A percentile compares a stretch with the other conserved stretches of the same genome.
phyloP scores from a whole-genome alignment of 64 coral and sea anemone genomes.

The Porites australiensis region DNA sequence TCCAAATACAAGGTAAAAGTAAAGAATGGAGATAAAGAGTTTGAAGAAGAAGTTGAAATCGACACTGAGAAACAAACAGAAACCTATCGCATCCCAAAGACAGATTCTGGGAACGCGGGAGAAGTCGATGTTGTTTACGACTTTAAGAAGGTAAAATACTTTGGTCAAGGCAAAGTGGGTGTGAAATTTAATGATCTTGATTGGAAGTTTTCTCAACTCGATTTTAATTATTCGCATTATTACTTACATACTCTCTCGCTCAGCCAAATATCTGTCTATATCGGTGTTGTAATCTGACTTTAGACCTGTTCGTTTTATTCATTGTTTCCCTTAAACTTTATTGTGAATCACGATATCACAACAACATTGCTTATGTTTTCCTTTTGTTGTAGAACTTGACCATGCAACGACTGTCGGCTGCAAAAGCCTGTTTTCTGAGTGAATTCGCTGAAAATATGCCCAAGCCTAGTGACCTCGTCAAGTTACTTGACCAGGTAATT shows the following conservation, averaged over 20 bases:
- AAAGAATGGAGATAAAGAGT: not conserved
- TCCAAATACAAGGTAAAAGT: not conserved
- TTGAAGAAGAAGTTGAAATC: not conserved
- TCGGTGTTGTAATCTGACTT: too few species aligned
- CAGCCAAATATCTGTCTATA: not conserved
- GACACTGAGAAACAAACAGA: too few species aligned
- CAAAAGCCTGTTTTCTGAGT: conserved; percentile 13
- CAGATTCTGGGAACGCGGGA: too few species aligned
- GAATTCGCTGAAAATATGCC: not conserved
- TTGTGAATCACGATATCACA: not conserved
- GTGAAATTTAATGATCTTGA: not conserved
- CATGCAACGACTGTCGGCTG: not conserved
- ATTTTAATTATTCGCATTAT: not conserved
- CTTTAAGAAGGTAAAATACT: too few species aligned
- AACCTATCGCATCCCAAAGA: too few species aligned
- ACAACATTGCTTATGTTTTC: not conserved
- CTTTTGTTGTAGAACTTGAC: not conserved
- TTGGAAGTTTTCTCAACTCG: not conserved
- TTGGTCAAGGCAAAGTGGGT: not conserved
- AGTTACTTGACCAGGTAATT: not conserved
- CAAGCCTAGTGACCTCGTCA: too few species aligned
- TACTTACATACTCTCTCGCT: not conserved
- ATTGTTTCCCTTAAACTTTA: too few species aligned
- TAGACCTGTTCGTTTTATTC: too few species aligned
- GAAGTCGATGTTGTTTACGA: too few species aligned